These are phyloP conservation scores for Octodonta nipae DNA, from an alignment of 2,888 invertebrate species.

Conservation along the genomic window DNA sequence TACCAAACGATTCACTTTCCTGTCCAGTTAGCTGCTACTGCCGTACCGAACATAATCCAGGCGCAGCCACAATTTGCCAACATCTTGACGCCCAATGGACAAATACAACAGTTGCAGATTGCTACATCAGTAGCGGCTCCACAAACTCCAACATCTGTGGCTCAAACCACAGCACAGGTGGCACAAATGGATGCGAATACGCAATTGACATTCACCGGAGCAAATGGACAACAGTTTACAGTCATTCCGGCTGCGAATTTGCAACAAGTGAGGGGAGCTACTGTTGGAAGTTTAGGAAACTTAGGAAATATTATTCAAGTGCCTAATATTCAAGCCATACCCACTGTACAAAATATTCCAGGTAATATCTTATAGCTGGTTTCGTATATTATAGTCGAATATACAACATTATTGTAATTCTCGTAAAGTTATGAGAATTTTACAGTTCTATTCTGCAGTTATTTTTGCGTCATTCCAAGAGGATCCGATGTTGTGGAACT, in stretches of 20 bases:
- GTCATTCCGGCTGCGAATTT: slow-evolving; percentile 59
- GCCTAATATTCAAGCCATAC: slow-evolving; percentile 52
- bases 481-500: too few relatives aligned
- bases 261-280: slow-evolving; percentile 31
- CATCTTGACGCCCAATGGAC: slow-evolving; percentile 69
- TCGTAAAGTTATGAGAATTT: too few relatives aligned
- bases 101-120: slow-evolving; percentile 80
- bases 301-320: slow-evolving; percentile 37
- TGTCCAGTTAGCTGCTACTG: slow-evolving; percentile 56
- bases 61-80: slow-evolving; percentile 37
- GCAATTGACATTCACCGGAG: slow-evolving; percentile 58
- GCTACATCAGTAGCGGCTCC: slow-evolving; percentile 33
- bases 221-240: slow-evolving; percentile 69
- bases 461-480: too few relatives aligned
- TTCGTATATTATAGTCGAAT: too few relatives aligned
- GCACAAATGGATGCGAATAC: slow-evolving; percentile 12
- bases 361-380: too few relatives aligned
- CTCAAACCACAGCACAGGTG: slow-evolving; percentile 5
- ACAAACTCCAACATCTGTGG: slow-evolving; percentile 19
- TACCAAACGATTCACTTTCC: slow-evolving; percentile 93
- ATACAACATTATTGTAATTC: too few relatives aligned
- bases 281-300: slow-evolving; percentile 23
- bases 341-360: slow-evolving; percentile 54
- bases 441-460: too few relatives aligned
- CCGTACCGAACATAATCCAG: slow-evolving; percentile 44